A percentile compares a stretch with the other conserved stretches of the same genome.
These are phyloP conservation scores for Drosophila fungiperda DNA, from an alignment of 2,888 invertebrate species.

Conservation along the genomic window DNA sequence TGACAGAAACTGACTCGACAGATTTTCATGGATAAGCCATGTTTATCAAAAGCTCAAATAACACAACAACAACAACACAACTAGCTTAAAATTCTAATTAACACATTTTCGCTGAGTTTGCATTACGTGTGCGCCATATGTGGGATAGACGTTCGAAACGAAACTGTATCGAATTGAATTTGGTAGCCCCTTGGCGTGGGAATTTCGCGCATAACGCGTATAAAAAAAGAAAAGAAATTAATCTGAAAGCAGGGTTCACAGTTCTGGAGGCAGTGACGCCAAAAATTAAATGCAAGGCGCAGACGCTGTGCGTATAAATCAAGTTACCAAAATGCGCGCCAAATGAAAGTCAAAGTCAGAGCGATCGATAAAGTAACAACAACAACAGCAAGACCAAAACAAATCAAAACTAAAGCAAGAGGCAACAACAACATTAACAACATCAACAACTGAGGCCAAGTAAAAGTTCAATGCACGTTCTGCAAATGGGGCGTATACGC, in stretches of 20 bases:
- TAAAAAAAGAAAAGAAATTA: slow-evolving; percentile 11
- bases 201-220: slow-evolving; percentile 47
- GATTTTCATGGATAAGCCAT: not conserved
- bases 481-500: slow-evolving; percentile 78
- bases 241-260: slow-evolving; percentile 16
- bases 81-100: slow-evolving; percentile 66
- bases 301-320: slow-evolving; percentile 59
- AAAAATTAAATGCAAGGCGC: slow-evolving; percentile 69
- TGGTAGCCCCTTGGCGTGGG: slow-evolving; percentile 70
- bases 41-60: slow-evolving; percentile 24
- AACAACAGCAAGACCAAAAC: slow-evolving; percentile 24
- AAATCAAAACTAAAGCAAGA: slow-evolving; percentile 76
- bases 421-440: slow-evolving; percentile 34
- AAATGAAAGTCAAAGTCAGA: slow-evolving; percentile 66
- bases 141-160: slow-evolving; percentile 55
- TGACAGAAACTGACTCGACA: slow-evolving; percentile 56
- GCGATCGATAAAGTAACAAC: slow-evolving; percentile 55
- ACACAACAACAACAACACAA: slow-evolving; percentile 12
- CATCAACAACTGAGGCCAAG: slow-evolving; percentile 33
- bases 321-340: slow-evolving; percentile 63
- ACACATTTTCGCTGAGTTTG: slow-evolving; percentile 65
- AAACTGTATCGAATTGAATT: slow-evolving; percentile 38
- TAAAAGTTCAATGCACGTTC: slow-evolving; percentile 82
- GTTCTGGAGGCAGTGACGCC: slow-evolving; percentile 80
- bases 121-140: slow-evolving; percentile 65